phyloP scores from a whole-genome alignment of 2,888 invertebrate species.

The Drosophila basisetae region DNA sequence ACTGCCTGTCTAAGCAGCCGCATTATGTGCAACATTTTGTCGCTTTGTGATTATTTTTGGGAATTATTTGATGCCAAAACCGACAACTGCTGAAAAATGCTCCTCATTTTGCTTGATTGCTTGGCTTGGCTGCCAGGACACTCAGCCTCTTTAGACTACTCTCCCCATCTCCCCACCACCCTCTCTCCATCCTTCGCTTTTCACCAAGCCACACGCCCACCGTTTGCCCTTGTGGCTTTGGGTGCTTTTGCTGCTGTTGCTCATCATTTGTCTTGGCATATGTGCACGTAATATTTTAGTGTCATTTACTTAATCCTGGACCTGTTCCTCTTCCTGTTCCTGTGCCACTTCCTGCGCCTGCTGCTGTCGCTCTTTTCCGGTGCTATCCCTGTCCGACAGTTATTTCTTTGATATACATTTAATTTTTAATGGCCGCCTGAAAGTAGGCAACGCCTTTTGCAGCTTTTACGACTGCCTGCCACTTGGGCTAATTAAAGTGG shows the following conservation, averaged over 20 bases:
- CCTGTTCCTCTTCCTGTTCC: slow-evolving; percentile 14
- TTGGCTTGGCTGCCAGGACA: slow-evolving; percentile 24
- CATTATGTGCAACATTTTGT: slow-evolving; percentile 77
- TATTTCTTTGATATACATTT: slow-evolving; percentile 68
- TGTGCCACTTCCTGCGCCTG: neutral
- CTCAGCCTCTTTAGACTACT: neutral
- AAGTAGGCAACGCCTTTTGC: slow-evolving; percentile 65
- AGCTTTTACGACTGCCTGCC: slow-evolving; percentile 59
- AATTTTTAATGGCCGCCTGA: slow-evolving; percentile 72
- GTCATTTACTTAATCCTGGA: slow-evolving; percentile 54
- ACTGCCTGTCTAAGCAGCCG: slow-evolving; percentile 56
- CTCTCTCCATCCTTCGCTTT: too few species aligned
- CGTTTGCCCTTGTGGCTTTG: slow-evolving; percentile 21
- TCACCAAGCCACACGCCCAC: slow-evolving; percentile 9
- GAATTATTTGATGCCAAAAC: slow-evolving; percentile 52
- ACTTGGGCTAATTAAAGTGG: slow-evolving; percentile 72
- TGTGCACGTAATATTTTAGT: slow-evolving; percentile 76
- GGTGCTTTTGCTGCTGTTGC: slow-evolving; percentile 11
- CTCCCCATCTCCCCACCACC: too few species aligned
- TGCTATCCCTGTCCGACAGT: slow-evolving; percentile 35
- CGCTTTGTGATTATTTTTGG: slow-evolving; percentile 75
- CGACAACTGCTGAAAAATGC: slow-evolving; percentile 59
- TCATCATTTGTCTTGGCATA: slow-evolving; percentile 60
- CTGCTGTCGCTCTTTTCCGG: slow-evolving; percentile 3
- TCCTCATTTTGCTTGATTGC: slow-evolving; percentile 76